These are phyloP conservation scores for Linnaemya vulpina DNA, from an alignment of 2,888 invertebrate species.

Conservation along the genomic window DNA sequence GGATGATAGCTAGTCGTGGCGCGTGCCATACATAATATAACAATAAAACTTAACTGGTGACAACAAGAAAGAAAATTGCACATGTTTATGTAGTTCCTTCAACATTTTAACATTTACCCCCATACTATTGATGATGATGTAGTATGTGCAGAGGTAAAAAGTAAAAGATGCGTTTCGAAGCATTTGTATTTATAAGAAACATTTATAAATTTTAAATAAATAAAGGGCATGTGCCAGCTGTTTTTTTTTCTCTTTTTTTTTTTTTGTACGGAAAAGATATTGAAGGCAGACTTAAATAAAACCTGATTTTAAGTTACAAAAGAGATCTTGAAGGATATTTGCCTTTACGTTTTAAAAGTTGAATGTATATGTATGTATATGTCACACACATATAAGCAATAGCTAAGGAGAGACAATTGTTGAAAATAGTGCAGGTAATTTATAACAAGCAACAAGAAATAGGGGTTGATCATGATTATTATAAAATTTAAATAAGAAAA, in stretches of 20 bases:
- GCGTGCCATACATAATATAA: slow-evolving; percentile 75
- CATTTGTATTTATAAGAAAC: slow-evolving; percentile 46
- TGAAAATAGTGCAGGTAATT: slow-evolving; percentile 53
- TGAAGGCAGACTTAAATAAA: slow-evolving; percentile 48
- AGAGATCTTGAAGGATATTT: slow-evolving; percentile 69
- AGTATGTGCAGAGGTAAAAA: background rate
- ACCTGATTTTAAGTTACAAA: slow-evolving; percentile 52
- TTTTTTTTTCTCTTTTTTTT: slow-evolving; percentile 32
- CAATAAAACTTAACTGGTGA: slow-evolving; percentile 59
- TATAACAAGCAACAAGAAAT: slow-evolving; percentile 54
- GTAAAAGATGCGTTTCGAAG: slow-evolving; percentile 33
- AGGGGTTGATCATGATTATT: slow-evolving; percentile 63
- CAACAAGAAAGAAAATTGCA: slow-evolving; percentile 60
- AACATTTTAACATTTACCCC: slow-evolving; percentile 68
- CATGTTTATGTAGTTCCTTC: slow-evolving; percentile 51
- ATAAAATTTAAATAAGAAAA: slow-evolving; percentile 21
- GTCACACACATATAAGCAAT: slow-evolving; percentile 30
- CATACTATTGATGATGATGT: slow-evolving; percentile 41
- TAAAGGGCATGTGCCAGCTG: slow-evolving; percentile 80
- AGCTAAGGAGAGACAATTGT: slow-evolving; percentile 33
- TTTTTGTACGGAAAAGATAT: slow-evolving; percentile 26
- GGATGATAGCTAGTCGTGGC: slow-evolving; percentile 73
- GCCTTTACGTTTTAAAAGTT: slow-evolving; percentile 19
- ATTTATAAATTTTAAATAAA: slow-evolving; percentile 41
- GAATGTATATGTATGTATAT: no score